These are phyloP conservation scores for Brenthis hecate DNA, from an alignment of 2,888 invertebrate species.

Conservation along the genomic window DNA sequence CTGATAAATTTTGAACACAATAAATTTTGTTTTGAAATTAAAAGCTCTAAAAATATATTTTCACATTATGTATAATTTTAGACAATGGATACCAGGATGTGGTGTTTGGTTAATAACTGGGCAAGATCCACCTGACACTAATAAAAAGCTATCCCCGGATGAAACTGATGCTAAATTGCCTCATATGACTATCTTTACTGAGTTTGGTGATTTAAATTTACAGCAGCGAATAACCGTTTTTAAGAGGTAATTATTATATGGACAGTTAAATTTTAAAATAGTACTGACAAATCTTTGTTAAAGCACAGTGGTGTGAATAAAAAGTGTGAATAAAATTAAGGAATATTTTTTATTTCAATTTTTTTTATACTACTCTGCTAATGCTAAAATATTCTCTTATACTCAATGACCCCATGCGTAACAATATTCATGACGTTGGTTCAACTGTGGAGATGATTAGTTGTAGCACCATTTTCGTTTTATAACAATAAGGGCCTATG, in stretches of 20 bases:
- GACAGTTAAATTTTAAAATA: neutral
- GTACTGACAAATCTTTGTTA: neutral
- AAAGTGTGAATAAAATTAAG: too few species aligned
- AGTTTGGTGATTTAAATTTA: conserved; percentile 86
- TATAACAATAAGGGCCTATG: too few species aligned
- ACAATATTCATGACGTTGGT: too few species aligned
- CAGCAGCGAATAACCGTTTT: conserved; percentile 85
- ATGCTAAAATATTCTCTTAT: too few species aligned
- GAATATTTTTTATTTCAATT: too few species aligned
- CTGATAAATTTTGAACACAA: too few species aligned
- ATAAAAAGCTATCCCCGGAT: conserved; percentile 55
- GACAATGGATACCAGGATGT: conserved; percentile 88
- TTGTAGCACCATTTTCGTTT: too few species aligned
- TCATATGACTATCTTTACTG: conserved; percentile 87
- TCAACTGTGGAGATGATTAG: too few species aligned
- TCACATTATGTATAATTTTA: conserved; percentile 39
- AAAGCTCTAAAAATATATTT: neutral
- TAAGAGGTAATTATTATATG: conserved; percentile 61
- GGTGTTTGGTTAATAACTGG: conserved; percentile 85
- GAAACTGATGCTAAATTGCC: conserved; percentile 65
- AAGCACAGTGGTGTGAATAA: too few species aligned
- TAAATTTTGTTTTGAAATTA: too few species aligned
- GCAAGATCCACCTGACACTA: conserved; percentile 73
- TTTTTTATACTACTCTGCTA: too few species aligned
- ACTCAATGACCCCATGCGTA: too few species aligned